A percentile compares a stretch with the other conserved stretches of the same genome.
phyloP scores from a whole-genome alignment of 2,888 invertebrate genomes.

The Trissolcus japonicus region DNA sequence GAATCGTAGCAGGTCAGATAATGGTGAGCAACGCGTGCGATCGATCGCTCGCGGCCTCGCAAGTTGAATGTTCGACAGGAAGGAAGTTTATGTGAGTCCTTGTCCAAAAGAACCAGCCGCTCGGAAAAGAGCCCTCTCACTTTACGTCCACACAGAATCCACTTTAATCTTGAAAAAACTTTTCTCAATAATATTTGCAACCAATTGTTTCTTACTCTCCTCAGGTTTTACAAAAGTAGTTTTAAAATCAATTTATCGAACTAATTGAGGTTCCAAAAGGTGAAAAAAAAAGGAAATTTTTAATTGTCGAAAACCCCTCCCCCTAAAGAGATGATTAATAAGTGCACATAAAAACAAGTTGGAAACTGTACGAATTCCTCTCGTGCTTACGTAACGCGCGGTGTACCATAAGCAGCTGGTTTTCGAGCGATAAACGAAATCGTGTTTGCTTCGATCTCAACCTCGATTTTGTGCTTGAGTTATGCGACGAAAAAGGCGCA shows the following conservation, averaged over 20 bases:
- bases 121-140: background rate
- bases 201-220: no score
- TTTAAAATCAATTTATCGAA: background rate
- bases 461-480: slow-evolving; percentile 48
- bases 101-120: slow-evolving; percentile 31
- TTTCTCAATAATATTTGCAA: no score
- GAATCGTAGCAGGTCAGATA: background rate
- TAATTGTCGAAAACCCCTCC: background rate
- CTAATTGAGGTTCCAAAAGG: background rate
- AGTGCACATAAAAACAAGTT: slow-evolving; percentile 13
- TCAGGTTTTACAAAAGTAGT: no score
- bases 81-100: slow-evolving; percentile 41
- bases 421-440: slow-evolving; percentile 47
- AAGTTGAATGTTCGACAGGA: slow-evolving; percentile 30
- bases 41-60: slow-evolving; percentile 4
- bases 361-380: slow-evolving; percentile 26
- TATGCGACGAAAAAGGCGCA: slow-evolving; percentile 16
- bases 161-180: no score
- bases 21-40: background rate
- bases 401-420: slow-evolving; percentile 37
- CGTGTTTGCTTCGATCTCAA: slow-evolving; percentile 44
- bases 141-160: no score
- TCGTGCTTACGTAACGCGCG: slow-evolving; percentile 41
- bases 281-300: background rate
- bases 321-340: slow-evolving; percentile 28